These are phyloP conservation scores for Epinephelus coioides DNA, from an alignment of 2,797 vertebrate species.

Conservation along the genomic window DNA sequence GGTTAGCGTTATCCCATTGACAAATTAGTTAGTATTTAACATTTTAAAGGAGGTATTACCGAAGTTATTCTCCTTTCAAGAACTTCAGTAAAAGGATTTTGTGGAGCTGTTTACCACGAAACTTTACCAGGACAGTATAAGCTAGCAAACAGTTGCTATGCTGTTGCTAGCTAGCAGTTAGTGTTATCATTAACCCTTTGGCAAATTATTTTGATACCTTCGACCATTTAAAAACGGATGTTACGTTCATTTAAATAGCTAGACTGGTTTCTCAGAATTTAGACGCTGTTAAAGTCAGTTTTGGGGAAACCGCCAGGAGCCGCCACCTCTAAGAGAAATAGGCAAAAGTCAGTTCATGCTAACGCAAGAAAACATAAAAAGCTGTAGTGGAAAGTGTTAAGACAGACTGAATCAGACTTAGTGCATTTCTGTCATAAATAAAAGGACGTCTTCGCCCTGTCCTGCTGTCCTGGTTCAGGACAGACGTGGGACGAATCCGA, in stretches of 20 bases:
- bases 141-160: neutral
- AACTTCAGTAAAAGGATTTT: neutral
- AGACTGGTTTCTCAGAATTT: neutral
- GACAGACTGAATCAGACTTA: conserved; percentile 49
- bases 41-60: no score
- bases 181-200: neutral
- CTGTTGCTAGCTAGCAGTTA: conserved; percentile 18
- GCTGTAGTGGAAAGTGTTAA: conserved; percentile 3
- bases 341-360: neutral
- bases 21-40: neutral
- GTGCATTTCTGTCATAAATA: conserved; percentile 78
- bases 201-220: neutral
- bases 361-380: neutral
- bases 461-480: neutral
- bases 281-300: neutral
- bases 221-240: neutral
- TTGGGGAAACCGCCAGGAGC: conserved; percentile 19
- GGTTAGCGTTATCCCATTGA: neutral
- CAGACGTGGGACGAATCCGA: conserved; percentile 9
- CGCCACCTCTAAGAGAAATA: neutral
- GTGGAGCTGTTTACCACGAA: no score
- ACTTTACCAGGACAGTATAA: no score
- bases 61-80: neutral
- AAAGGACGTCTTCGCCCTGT: conserved; percentile 29
- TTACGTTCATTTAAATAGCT: neutral